These are phyloP conservation scores for Natator depressus DNA, from an alignment of 2,113 vertebrate genomes.

Conservation along the genomic window DNA sequence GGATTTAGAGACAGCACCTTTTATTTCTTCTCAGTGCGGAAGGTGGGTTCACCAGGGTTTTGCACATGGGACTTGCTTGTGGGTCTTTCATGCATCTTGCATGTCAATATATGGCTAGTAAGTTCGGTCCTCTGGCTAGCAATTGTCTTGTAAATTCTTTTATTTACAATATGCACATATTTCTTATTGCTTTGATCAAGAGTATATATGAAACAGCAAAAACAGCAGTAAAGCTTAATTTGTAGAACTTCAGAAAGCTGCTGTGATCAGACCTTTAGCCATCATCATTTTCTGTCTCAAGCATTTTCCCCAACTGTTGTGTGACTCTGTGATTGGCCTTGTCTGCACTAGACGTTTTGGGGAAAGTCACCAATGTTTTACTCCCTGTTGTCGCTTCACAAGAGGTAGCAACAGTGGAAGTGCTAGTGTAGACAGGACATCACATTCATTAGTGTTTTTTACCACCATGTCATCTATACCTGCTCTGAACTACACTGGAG, in stretches of 20 bases:
- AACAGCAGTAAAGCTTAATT: neutral
- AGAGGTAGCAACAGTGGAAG: neutral
- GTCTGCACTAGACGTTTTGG: neutral
- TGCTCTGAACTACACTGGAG: neutral
- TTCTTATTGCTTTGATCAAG: neutral
- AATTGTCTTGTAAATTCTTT: neutral
- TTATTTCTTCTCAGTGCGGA: neutral
- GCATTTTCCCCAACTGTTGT: neutral
- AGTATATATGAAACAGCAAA: neutral
- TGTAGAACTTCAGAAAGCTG: neutral
- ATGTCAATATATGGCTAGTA: neutral
- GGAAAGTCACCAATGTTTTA: rapidly evolving
- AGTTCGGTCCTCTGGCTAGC: neutral
- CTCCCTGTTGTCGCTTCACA: neutral
- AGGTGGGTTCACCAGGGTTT: rapidly evolving
- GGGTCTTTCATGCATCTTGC: neutral
- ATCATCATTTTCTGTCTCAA: neutral
- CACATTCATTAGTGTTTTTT: neutral
- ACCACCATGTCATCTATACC: rapidly evolving
- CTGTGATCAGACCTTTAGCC: neutral
- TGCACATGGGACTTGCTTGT: neutral
- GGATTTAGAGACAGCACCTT: neutral
- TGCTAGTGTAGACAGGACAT: neutral
- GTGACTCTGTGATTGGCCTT: rapidly evolving
- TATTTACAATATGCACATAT: neutral